phyloP scores from a whole-genome alignment of 2,113 vertebrate species.

The Anhinga rufa region DNA sequence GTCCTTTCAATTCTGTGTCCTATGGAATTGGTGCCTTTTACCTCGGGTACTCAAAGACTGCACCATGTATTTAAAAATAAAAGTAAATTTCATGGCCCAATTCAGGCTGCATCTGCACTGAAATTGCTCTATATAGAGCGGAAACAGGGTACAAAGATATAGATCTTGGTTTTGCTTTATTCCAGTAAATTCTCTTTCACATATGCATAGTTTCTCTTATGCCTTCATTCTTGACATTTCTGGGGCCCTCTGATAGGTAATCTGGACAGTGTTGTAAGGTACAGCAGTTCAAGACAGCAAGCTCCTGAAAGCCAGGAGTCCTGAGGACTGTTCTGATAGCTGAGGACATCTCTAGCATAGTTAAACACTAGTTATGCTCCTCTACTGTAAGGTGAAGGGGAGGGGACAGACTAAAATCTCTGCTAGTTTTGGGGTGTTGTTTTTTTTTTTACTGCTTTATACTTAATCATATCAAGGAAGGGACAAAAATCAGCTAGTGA shows the following conservation, averaged over 20 bases:
- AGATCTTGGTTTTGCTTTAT: neutral
- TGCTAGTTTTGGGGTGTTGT: neutral
- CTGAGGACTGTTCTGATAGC: neutral
- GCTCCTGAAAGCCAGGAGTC: neutral
- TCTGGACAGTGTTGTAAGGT: neutral
- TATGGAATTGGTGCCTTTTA: neutral
- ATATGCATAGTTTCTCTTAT: neutral
- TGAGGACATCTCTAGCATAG: neutral
- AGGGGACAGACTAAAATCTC: neutral
- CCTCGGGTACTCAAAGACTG: neutral
- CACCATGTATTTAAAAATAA: neutral
- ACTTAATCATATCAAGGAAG: neutral
- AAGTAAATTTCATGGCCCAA: neutral
- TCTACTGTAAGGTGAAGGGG: neutral
- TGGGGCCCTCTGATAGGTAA: neutral
- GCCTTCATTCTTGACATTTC: neutral
- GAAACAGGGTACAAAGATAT: neutral
- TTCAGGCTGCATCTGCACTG: neutral
- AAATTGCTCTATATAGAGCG: neutral
- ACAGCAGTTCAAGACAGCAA: neutral
- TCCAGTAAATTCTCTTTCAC: neutral
- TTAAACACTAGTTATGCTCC: neutral
- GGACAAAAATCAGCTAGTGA: neutral
- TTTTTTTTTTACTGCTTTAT: neutral
- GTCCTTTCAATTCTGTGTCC: neutral